Base-by-base conservation (phyloP, 2,888 invertebrate genomes). In the Malthinus seriepunctatus region DNA sequence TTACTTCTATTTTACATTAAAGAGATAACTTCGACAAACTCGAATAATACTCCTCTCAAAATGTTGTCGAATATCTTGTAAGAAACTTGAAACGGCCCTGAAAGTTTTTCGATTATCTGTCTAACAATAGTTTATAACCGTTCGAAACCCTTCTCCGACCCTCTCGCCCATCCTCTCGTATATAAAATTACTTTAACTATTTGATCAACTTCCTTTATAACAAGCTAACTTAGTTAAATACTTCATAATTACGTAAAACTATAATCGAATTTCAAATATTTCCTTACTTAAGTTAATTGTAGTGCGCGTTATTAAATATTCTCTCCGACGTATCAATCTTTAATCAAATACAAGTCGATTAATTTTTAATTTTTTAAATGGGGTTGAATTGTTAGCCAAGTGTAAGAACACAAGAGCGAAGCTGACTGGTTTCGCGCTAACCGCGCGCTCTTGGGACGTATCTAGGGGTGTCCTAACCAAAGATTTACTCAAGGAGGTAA, bases 401-500 rank as follows among this genome's bases (percentile, higher is more conserved):
- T 42, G 51, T 55, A 51, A 23, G 23, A 23, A 23, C 3, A 23
- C n/a, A n/a, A n/a, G 55, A 55, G 47, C 35, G 51, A 23, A 46
- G 55, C 35, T 38, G 52, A 52, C 14, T 53, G 60, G 54, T 56
- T 60, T 60, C 52, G 50, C 56, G 44, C 54, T 49, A 52, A 60
- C 60, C 56, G 60, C 60, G 56, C 53, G 56, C 60, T 56, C 56
- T 49, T 45, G 60, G 53, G 56, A 60, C 60, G 56, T 53, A 60
- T 56, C 54, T 23, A 54, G 52, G n/a, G 39, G 56, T 56, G 58
- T 60, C 61, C 59, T 62, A 56, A 58, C 60, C 58, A 55, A 60
- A 60, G 63, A 66, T 69, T 67, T 65, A 66, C 65, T 61, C 66
- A 65, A 65, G 66, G 62, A 61, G 63, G 56, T 55, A 67, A 70